Evolutionary conservation across 2,888 invertebrate species (phyloP).

Genomic region (Drosophila subsilvestris): DNA sequence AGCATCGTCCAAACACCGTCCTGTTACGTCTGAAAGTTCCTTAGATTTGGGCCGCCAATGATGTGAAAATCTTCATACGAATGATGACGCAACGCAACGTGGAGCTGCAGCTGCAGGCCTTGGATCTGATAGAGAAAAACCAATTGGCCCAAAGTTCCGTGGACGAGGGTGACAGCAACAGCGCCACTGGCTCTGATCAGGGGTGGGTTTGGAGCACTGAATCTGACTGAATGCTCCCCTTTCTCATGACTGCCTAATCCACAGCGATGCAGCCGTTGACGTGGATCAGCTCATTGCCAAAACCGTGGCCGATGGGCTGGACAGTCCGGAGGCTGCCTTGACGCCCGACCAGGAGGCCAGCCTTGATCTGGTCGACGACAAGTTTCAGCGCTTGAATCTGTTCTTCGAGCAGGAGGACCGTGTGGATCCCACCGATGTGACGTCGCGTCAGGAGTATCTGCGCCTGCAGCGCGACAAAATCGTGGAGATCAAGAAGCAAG

Average conservation of each 20-base stretch:
- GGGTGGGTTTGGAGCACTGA: slow-evolving; percentile 39
- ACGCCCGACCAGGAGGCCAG: slow-evolving; percentile 76
- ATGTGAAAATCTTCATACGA: slow-evolving; percentile 93
- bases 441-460: slow-evolving; percentile 92
- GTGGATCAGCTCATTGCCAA: slow-evolving; percentile 80
- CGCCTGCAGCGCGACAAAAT: slow-evolving; percentile 95
- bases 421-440: slow-evolving; percentile 87
- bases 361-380: slow-evolving; percentile 72
- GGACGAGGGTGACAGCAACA: slow-evolving; percentile 55
- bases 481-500: slow-evolving; percentile 94
- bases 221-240: background rate
- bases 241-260: background rate
- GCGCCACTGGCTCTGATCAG: slow-evolving; percentile 53
- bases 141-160: slow-evolving; percentile 85
- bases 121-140: slow-evolving; percentile 92
- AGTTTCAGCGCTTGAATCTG: slow-evolving; percentile 83
- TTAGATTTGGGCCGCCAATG: slow-evolving; percentile 95
- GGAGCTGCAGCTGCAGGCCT: slow-evolving; percentile 94
- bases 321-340: slow-evolving; percentile 76
- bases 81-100: slow-evolving; percentile 98
- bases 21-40: background rate
- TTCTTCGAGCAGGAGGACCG: slow-evolving; percentile 82
- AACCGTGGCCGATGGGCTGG: slow-evolving; percentile 76
- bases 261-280: slow-evolving; percentile 66
- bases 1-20: slow-evolving; percentile 84